Base-by-base conservation (phyloP, 2,888 invertebrate species). In the Conops quadrifasciatus region DNA sequence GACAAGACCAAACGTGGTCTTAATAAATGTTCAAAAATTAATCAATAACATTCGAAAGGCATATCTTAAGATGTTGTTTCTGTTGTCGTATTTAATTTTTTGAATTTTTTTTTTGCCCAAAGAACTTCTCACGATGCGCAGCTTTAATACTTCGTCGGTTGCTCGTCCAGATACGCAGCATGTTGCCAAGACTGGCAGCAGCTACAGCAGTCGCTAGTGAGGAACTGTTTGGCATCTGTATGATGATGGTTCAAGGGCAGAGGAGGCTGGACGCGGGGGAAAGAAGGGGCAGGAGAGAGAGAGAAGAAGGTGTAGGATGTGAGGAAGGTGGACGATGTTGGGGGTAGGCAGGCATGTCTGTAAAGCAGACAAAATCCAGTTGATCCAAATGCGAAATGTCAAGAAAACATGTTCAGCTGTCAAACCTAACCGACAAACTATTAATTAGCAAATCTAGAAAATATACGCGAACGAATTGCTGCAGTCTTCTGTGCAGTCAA, bases 401-500 rank as follows among this genome's bases (percentile, higher is more conserved):
- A 82, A 80, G 80, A 82, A 78, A 79, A 79, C 81, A 82, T 82
- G 82, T 82, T 81, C 77, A 81, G 78, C 76, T 82, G 82, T 82
- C 82, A 82, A 82, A 82, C 80, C 75, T 75, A 78, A 81, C 80
- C 79, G 80, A 79, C 80, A 82, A 82, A 82, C 84, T 82, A 82
- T 81, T 83, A 83, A 84, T 83, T 83, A 83, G 81, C 77, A 80
- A 80, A 82, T 81, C 76, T 76, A 73, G 75, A 73, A 67, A 66
- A 72, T 59, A 67, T 28, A 58, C 58, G 2, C 28, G 58, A 28
- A 24, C 70, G 65, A 43, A 53, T 21, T n/a, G 19, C 49, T 49
- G 36, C 43, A 45, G 21, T 45, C 45, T n/a, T 36, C 24, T 45
- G 43, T 13, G 62, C 19, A 49, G 53, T 51, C 65, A 45, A 47